Evolutionary conservation across 1,140 invertebrate genomes (phyloP), one percentile per base, ranked within the genome.

Genomic region (Lepidurus packardi): DNA sequence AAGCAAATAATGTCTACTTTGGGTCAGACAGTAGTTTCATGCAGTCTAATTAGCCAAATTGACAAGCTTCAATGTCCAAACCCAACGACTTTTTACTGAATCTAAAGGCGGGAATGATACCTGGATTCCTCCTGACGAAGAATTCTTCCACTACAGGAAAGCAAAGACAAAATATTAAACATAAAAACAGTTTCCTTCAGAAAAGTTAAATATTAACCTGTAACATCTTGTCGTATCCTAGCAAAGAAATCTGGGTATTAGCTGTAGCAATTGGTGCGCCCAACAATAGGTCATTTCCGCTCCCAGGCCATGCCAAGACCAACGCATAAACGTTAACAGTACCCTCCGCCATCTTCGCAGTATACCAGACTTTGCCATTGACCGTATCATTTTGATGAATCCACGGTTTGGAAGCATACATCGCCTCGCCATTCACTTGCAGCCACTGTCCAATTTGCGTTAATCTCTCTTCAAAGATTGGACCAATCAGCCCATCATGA

Each of bases 381-480:
- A 88, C 21, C 0, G 92, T 92, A 83, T 98, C 95, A 83, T 97
- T 96, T 85, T 96, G 95, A 81, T 88, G 85, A 45, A 84, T 86
- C 91, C 92, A 96, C 0, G 94, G 93, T 43, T 85, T 88, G 0
- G 90, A 91, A n/a, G 86, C 86, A 82, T 96, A 98, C 82, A 98
- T 94, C 0, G 93, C 94, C 84, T 96, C 92, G 4, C 94, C 95
- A 83, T 98, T 98, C 1, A 92, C 84, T 11, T 87, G 82, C 7
- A 98, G 84, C 94, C 95, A 97, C 11, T 84, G 79, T 53, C 91
- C 91, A 84, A 86, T 81, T 81, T 89, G 84, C 3, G 87, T 83
- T 0, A 98, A 86, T 79, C 96, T 87, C 83, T 98, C 94, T 87
- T 98, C 91, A 85, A 93, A 97, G 82, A 98, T 94, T 9, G 94